Evolutionary conservation across 2,113 vertebrate species (phyloP).

Genomic region (Sclerurus mexicanus): DNA sequence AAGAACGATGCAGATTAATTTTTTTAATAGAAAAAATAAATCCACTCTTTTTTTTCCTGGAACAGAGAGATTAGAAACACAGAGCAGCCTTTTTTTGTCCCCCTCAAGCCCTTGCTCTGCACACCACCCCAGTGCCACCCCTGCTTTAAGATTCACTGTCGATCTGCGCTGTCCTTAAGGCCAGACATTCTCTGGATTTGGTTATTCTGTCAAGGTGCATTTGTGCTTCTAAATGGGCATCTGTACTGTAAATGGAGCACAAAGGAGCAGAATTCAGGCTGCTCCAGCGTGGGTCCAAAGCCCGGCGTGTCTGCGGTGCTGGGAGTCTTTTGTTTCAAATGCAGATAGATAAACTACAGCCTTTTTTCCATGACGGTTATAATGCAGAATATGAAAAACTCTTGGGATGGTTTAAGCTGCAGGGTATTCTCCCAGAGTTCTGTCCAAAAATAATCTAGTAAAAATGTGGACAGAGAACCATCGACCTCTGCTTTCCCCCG

Average conservation of each 20-base stretch:
- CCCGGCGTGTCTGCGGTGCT: not conserved
- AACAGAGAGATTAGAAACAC: not conserved
- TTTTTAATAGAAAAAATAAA: not conserved
- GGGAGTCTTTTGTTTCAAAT: conserved; percentile 74
- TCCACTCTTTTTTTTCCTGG: not conserved
- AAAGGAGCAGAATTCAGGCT: conserved; percentile 66
- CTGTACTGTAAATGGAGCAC: conserved; percentile 57
- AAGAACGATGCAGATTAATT: not conserved
- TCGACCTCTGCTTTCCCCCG: conserved; percentile 82
- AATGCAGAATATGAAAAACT: conserved; percentile 71
- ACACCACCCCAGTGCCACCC: not conserved
- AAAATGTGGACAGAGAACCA: conserved; percentile 86
- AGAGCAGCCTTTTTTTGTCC: not conserved
- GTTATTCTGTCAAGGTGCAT: conserved; percentile 46
- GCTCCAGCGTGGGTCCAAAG: conserved; percentile 57
- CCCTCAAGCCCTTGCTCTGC: not conserved
- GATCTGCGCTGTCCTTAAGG: conserved; percentile 25
- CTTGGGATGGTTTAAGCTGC: conserved; percentile 78
- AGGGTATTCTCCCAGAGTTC: conserved; percentile 84
- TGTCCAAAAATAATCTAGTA: conserved; percentile 86
- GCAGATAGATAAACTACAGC: conserved; percentile 62
- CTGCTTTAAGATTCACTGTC: conserved; percentile 32
- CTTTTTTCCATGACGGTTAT: conserved; percentile 51
- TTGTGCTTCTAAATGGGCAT: conserved; percentile 58
- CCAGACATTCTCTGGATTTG: conserved; percentile 35